phyloP scores from a whole-genome alignment of 2,113 vertebrate species.

The Peromyscus leucopus region DNA sequence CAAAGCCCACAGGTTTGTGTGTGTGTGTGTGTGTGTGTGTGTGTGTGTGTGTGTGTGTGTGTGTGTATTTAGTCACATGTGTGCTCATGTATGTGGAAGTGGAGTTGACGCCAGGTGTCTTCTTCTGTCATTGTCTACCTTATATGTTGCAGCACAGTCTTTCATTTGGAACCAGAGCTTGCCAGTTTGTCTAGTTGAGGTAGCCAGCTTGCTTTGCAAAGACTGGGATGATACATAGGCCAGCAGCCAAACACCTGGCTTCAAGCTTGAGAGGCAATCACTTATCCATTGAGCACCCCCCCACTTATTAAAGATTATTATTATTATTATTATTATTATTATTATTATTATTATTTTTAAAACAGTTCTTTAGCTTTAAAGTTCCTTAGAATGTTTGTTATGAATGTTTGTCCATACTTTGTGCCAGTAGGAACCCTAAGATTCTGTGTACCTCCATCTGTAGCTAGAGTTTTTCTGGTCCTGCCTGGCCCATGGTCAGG shows the following conservation, averaged over 20 bases:
- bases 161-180: not conserved
- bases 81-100: constrained; percentile 34
- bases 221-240: not conserved
- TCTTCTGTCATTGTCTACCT: not conserved
- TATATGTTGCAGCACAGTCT: not conserved
- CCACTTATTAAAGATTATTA: not conserved
- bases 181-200: not conserved
- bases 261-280: not conserved
- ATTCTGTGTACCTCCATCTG: not conserved
- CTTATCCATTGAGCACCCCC: not conserved
- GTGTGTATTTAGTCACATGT: not conserved
- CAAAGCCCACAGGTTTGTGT: constrained; percentile 42
- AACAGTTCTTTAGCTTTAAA: constrained; percentile 59
- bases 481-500: too few relatives aligned
- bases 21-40: not conserved
- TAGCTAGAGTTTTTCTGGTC: not conserved
- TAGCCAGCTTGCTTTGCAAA: not conserved
- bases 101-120: not conserved
- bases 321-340: not conserved
- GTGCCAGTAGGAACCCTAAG: not conserved
- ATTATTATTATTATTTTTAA: constrained; percentile 53
- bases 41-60: not conserved
- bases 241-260: not conserved
- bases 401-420: not conserved
- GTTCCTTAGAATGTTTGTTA: not conserved